Evolutionary conservation across 1,140 invertebrate genomes (phyloP).

Genomic region (Scaptomyza hsui): DNA sequence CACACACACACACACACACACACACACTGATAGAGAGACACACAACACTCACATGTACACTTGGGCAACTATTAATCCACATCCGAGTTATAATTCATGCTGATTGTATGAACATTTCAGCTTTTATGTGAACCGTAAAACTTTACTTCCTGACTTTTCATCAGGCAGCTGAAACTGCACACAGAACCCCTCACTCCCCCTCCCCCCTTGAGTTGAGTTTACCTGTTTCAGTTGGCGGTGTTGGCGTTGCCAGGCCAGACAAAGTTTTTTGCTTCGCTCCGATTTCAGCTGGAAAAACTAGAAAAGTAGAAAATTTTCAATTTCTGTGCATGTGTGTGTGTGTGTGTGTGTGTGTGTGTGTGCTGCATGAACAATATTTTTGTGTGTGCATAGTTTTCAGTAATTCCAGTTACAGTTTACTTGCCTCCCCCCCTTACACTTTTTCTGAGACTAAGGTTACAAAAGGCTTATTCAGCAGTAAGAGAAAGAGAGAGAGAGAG

Average conservation of each 20-base stretch:
- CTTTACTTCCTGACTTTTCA: constrained; percentile 82
- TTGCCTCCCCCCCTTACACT: not conserved
- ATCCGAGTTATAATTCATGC: constrained; percentile 83
- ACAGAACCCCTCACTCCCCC: constrained; percentile 1
- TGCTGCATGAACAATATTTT: constrained; percentile 57
- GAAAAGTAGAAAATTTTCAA: constrained; percentile 65
- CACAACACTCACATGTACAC: constrained; percentile 17
- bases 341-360: constrained; percentile 47
- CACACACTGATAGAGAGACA: constrained; percentile 7
- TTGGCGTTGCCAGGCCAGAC: constrained; percentile 33
- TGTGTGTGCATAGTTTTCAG: constrained; percentile 57
- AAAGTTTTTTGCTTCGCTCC: constrained; percentile 55
- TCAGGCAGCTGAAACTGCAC: constrained; percentile 45
- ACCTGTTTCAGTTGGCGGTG: constrained; percentile 21
- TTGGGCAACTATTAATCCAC: constrained; percentile 74
- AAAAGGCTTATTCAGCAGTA: constrained; percentile 47
- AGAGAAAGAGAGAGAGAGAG: no score
- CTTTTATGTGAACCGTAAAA: constrained; percentile 82
- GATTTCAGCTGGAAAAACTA: constrained; percentile 40
- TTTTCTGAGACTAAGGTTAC: constrained; percentile 43
- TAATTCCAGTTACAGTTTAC: constrained; percentile 79
- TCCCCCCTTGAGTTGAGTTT: constrained; percentile 10
- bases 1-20: not conserved
- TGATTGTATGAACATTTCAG: constrained; percentile 82
- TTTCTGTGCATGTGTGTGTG: constrained; percentile 55